Percentiles rank a stretch among this genome's conserved stretches.
Evolutionary conservation across 2,888 invertebrate species (phyloP).

Genomic region (Blastobasis adustella): DNA sequence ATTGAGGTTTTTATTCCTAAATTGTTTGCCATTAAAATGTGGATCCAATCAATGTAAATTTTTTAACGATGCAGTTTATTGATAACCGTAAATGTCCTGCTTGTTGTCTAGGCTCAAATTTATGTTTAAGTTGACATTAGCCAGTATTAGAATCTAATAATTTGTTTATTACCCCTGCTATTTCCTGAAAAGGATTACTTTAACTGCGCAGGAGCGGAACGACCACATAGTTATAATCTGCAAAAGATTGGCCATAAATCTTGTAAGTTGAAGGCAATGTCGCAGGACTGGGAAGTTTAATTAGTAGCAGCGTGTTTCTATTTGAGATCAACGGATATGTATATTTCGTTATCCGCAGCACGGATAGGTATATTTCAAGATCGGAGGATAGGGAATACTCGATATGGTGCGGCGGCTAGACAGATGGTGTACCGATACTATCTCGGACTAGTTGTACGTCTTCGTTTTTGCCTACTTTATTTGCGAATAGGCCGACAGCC

Average conservation of each 20-base stretch:
- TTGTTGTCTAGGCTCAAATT: constrained; percentile 41
- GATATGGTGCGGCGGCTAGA: constrained; percentile 51
- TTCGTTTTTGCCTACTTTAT: constrained; percentile 42
- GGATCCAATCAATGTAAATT: constrained; percentile 39
- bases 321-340: constrained; percentile 45
- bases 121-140: constrained; percentile 36
- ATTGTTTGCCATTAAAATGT: constrained; percentile 33
- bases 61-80: constrained; percentile 53
- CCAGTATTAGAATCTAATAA: constrained; percentile 26
- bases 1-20: constrained; percentile 19
- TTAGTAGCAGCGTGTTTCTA: constrained; percentile 47
- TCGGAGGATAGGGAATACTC: constrained; percentile 42
- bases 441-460: constrained; percentile 36
- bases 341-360: constrained; percentile 38
- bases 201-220: constrained; percentile 19
- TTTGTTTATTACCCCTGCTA: constrained; percentile 38
- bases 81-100: constrained; percentile 54
- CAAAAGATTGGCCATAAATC: constrained; percentile 42
- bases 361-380: constrained; percentile 52
- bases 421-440: constrained; percentile 50
- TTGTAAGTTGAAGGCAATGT: constrained; percentile 24
- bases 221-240: constrained; percentile 26
- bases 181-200: constrained; percentile 27
- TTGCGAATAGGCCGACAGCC: constrained; percentile 18
- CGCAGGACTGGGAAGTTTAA: constrained; percentile 41